phyloP scores from a whole-genome alignment of 2,113 vertebrate genomes.

The Muscicapa adusta region DNA sequence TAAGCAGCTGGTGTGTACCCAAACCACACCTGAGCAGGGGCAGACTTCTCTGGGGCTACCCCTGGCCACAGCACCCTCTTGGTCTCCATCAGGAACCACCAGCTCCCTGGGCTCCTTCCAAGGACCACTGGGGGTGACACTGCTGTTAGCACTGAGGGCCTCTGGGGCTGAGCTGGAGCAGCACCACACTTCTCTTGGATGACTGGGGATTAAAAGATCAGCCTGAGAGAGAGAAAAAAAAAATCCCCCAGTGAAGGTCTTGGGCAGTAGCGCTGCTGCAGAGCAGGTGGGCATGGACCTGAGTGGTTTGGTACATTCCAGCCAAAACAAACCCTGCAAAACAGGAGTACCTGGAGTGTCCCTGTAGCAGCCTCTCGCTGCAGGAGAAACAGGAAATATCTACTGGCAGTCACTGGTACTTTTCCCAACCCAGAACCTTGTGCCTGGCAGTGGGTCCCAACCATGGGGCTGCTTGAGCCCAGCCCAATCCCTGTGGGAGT shows the following conservation, averaged over 20 bases:
- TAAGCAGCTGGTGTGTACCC: background rate
- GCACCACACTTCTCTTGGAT: too few species aligned
- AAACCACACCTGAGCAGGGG: too few species aligned
- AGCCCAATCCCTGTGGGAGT: background rate
- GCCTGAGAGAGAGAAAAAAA: background rate
- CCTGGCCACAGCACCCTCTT: background rate
- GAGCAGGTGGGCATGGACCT: background rate
- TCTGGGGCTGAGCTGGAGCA: background rate
- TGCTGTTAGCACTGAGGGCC: background rate
- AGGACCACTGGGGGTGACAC: background rate
- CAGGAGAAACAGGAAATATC: fast-evolving
- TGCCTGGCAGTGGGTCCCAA: fast-evolving
- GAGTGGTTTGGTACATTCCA: background rate
- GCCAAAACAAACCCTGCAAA: background rate
- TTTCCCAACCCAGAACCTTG: background rate
- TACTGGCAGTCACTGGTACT: background rate
- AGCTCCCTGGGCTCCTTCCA: background rate
- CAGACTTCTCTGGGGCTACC: background rate
- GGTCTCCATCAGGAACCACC: background rate
- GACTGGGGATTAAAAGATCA: background rate
- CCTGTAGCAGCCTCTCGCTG: background rate
- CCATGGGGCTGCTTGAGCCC: background rate
- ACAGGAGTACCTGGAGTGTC: background rate
- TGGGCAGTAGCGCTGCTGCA: background rate
- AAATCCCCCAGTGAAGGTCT: background rate